phyloP scores from a whole-genome alignment of 2,797 vertebrate species.

The Phoeniculus purpureus region DNA sequence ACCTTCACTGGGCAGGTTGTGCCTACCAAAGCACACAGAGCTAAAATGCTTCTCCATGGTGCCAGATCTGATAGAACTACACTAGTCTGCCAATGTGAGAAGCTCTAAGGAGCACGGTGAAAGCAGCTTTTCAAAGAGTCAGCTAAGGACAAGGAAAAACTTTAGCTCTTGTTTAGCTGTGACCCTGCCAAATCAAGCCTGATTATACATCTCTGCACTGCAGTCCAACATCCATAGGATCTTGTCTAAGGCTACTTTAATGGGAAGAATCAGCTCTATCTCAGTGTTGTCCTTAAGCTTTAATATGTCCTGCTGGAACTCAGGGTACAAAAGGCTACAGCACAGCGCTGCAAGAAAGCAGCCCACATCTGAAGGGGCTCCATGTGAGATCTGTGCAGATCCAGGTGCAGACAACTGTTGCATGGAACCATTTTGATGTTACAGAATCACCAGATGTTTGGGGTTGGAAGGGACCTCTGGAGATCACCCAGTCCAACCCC shows the following conservation, averaged over 20 bases:
- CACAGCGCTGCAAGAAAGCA: background rate
- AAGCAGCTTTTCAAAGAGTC: background rate
- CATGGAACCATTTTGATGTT: background rate
- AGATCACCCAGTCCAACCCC: background rate
- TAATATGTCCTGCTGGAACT: background rate
- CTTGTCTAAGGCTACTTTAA: background rate
- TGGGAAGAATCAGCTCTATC: background rate
- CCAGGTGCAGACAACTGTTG: background rate
- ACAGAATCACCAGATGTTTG: too few species aligned
- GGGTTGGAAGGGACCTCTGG: too few species aligned
- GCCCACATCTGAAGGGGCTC: background rate
- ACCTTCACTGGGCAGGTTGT: background rate
- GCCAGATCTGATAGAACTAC: background rate
- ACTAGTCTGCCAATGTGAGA: background rate
- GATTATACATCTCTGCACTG: background rate
- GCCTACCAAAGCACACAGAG: background rate
- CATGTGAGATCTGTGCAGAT: background rate
- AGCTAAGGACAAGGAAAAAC: background rate
- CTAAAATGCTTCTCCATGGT: background rate
- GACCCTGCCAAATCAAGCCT: background rate
- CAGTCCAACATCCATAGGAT: background rate
- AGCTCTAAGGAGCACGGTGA: background rate
- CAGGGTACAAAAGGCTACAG: fast-evolving
- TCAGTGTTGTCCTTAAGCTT: background rate
- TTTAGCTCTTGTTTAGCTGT: background rate